A percentile compares a stretch with the other conserved stretches of the same genome.
Conservation (phyloP, 2,113 vertebrate genomes). For the Chlorodrepanis virens region DNA sequence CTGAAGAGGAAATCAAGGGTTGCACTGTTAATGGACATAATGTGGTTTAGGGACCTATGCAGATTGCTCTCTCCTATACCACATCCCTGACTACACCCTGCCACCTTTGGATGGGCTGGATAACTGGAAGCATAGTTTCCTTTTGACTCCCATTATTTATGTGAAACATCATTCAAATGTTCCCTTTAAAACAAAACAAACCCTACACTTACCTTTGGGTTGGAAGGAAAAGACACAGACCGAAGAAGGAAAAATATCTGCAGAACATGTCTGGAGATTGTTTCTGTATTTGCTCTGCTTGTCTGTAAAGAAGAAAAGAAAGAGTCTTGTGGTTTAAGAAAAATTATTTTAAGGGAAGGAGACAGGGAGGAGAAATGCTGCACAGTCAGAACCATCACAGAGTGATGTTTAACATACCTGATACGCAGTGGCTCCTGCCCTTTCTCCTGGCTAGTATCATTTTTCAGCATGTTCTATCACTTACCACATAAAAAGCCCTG, state of each 20-base stretch:
- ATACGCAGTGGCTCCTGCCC: neutral
- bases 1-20: neutral
- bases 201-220: conserved; percentile 41
- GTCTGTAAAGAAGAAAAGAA: conserved; percentile 43
- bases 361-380: neutral
- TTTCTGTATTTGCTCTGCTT: neutral
- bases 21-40: neutral
- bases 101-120: neutral
- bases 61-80: neutral
- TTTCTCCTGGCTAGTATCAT: neutral
- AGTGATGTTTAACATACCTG: neutral
- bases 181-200: neutral
- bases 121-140: neutral
- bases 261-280: conserved; percentile 52
- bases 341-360: neutral
- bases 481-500: neutral
- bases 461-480: neutral
- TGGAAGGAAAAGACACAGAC: conserved; percentile 61
- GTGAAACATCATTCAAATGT: neutral
- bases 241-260: conserved; percentile 11
- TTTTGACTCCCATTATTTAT: neutral
- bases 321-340: neutral
- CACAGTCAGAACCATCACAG: neutral
- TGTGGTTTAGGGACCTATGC: neutral
- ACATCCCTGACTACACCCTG: neutral